A percentile compares a stretch with the other conserved stretches of the same genome.
phyloP scores from a whole-genome alignment of 2,888 invertebrate species.

The Lasioglossum calceatum region DNA sequence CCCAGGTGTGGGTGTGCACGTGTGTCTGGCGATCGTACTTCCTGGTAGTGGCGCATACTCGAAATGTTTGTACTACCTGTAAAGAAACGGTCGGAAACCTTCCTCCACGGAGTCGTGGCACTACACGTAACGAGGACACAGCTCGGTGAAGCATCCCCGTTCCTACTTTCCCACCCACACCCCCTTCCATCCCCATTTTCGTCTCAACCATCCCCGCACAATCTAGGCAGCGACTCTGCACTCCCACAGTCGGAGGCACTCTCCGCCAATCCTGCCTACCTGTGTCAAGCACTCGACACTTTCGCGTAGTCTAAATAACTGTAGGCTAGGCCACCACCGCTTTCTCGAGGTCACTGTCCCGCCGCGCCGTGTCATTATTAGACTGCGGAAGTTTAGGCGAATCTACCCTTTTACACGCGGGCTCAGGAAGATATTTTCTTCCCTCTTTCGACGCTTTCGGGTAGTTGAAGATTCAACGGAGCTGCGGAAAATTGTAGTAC shows the following conservation, averaged over 20 bases:
- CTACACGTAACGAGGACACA: slow-evolving; percentile 77
- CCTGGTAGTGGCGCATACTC: slow-evolving; percentile 61
- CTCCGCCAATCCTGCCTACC: slow-evolving; percentile 63
- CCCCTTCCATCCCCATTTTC: not conserved
- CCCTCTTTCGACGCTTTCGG: not conserved
- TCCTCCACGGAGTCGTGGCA: slow-evolving; percentile 56
- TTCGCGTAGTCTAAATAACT: slow-evolving; percentile 73
- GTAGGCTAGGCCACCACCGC: slow-evolving; percentile 13
- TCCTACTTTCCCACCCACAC: slow-evolving; percentile 43
- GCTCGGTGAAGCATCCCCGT: slow-evolving; percentile 61
- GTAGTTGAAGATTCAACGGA: not conserved
- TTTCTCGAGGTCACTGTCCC: slow-evolving; percentile 8
- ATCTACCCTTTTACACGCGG: not conserved
- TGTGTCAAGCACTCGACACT: slow-evolving; percentile 72
- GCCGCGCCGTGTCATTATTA: not conserved
- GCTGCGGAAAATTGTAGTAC: not conserved
- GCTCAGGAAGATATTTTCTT: not conserved
- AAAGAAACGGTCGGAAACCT: slow-evolving; percentile 66
- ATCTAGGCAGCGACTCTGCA: slow-evolving; percentile 39
- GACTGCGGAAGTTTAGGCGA: not conserved
- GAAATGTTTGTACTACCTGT: slow-evolving; percentile 75
- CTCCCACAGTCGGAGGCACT: slow-evolving; percentile 49
- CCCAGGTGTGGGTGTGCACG: slow-evolving; percentile 17
- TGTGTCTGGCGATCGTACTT: slow-evolving; percentile 50
- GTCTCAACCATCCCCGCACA: slow-evolving; percentile 30